Percentiles rank a stretch among this genome's conserved stretches.
Evolutionary conservation across 2,113 vertebrate genomes (phyloP).

Genomic region (Orthonyx spaldingii): DNA sequence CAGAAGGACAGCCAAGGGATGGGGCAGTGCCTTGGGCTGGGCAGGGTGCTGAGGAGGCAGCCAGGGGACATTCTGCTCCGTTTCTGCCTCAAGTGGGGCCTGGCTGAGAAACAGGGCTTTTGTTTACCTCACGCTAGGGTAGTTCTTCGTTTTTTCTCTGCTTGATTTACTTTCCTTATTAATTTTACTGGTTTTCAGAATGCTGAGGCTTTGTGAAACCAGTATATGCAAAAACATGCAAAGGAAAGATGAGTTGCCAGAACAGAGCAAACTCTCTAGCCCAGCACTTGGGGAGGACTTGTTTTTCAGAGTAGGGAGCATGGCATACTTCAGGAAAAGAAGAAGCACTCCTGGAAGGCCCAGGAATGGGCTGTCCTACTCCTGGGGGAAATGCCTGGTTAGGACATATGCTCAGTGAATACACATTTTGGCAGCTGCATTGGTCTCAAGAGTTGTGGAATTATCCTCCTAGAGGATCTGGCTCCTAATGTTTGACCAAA

Average conservation of each 20-base stretch:
- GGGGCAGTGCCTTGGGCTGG: background rate
- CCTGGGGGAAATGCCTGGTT: background rate
- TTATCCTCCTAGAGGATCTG: background rate
- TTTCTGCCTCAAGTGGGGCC: background rate
- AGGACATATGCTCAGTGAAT: background rate
- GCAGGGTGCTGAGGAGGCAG: background rate
- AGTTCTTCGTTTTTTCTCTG: slow-evolving; percentile 16
- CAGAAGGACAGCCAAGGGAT: background rate
- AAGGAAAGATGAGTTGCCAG: background rate
- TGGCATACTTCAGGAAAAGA: background rate
- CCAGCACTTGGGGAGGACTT: background rate
- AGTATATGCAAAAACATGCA: slow-evolving; percentile 40
- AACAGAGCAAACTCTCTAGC: background rate
- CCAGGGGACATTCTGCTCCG: fast-evolving
- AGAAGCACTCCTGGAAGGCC: background rate
- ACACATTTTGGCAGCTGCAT: background rate
- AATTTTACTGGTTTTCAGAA: slow-evolving; percentile 29
- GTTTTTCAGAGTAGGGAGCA: background rate
- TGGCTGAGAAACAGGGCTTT: background rate
- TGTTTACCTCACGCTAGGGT: slow-evolving; percentile 33
- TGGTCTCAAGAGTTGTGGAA: background rate
- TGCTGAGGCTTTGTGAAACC: slow-evolving; percentile 10
- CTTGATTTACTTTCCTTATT: slow-evolving; percentile 39
- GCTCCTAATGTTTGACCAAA: background rate
- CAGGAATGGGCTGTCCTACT: background rate